Conservation (phyloP, 2,797 vertebrate species). For the Alcedo atthis region DNA sequence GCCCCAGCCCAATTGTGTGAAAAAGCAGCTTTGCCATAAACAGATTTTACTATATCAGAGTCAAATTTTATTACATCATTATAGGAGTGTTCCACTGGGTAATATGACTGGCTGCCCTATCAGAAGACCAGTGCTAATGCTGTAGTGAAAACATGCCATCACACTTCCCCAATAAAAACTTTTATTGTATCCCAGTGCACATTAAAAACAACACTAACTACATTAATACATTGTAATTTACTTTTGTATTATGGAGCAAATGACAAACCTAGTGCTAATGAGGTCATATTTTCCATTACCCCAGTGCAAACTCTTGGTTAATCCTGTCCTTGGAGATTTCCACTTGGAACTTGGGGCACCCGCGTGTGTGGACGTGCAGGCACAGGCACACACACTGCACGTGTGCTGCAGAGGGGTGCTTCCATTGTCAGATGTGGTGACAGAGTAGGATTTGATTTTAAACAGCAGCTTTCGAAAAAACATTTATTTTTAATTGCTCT, state of each 20-base stretch:
- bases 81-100: constrained; percentile 75
- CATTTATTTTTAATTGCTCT: constrained; percentile 9
- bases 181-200: constrained; percentile 80
- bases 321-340: constrained; percentile 64
- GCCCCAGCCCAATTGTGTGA: constrained; percentile 69
- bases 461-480: neutral
- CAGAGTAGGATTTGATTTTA: neutral
- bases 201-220: constrained; percentile 81
- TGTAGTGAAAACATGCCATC: constrained; percentile 74
- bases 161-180: constrained; percentile 82
- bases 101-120: constrained; percentile 74
- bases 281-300: constrained; percentile 81
- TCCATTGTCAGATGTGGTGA: neutral
- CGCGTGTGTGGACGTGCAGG: neutral
- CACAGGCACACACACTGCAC: neutral
- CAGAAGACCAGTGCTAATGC: constrained; percentile 66
- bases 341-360: neutral
- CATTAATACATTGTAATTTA: constrained; percentile 84
- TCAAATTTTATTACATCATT: constrained; percentile 86
- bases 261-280: constrained; percentile 81
- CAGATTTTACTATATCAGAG: constrained; percentile 87
- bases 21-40: constrained; percentile 81
- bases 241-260: constrained; percentile 78
- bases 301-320: constrained; percentile 70
- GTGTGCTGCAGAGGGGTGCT: neutral